Evolutionary conservation across 92 coral and sea anemone genomes (phyloP).

Genomic region (Zoanthus solanderi): DNA sequence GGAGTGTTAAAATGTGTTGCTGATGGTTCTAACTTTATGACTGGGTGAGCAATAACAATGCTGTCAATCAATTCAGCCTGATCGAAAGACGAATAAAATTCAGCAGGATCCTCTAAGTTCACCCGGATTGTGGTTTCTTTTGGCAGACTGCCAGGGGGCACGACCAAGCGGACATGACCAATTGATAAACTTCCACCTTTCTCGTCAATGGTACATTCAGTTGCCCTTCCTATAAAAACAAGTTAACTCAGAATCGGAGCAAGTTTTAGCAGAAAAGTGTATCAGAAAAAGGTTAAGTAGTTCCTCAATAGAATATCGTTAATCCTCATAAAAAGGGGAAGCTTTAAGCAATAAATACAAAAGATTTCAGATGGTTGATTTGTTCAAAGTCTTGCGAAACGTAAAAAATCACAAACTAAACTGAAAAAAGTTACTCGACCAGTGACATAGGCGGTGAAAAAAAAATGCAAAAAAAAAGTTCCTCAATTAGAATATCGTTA

Average conservation of each 20-base stretch:
- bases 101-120: constrained; percentile 25
- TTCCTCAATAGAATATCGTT: too few species aligned
- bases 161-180: constrained; percentile 10
- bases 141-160: constrained; percentile 4
- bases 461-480: too few species aligned
- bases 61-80: constrained; percentile 8
- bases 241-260: not conserved
- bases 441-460: too few species aligned
- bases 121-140: constrained; percentile 10
- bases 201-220: not conserved
- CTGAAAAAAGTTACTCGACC: too few species aligned
- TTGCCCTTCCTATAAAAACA: not conserved
- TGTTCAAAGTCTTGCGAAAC: too few species aligned
- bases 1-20: not conserved
- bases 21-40: constrained; percentile 16
- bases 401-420: too few species aligned
- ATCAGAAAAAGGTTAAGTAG: not conserved
- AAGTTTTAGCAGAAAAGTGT: not conserved
- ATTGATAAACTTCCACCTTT: constrained; percentile 11
- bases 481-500: too few species aligned
- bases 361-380: too few species aligned
- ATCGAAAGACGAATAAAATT: not conserved
- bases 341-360: too few species aligned
- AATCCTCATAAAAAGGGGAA: too few species aligned
- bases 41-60: constrained; percentile 11